Conservation (phyloP, 2,797 vertebrate species). For the Rhabdomys pumilio region DNA sequence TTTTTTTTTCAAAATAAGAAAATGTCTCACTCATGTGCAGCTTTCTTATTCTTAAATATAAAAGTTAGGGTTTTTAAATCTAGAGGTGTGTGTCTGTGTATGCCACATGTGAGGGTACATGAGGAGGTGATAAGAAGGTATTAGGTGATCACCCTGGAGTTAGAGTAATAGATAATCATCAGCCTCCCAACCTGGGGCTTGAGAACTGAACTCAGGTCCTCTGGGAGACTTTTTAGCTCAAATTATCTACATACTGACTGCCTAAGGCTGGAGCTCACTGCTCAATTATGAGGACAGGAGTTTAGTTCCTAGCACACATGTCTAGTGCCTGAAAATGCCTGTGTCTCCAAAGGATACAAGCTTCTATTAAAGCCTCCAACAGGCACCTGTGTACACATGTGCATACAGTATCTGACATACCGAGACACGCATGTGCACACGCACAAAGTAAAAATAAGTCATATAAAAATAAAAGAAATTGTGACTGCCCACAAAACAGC, state of each 20-base stretch:
- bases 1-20: neutral
- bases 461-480: neutral
- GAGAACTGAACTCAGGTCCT: neutral
- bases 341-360: neutral
- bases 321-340: neutral
- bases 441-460: neutral
- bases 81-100: neutral
- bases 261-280: neutral
- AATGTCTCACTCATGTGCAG: neutral
- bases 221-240: neutral
- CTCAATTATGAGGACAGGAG: neutral
- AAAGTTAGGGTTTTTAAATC: neutral
- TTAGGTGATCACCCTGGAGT: neutral
- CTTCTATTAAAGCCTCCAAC: neutral
- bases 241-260: neutral
- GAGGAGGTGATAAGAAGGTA: neutral
- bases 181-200: neutral
- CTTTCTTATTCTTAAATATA: neutral
- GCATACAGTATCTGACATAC: neutral
- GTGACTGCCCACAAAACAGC: neutral
- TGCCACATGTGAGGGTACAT: neutral
- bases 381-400: neutral
- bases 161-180: neutral
- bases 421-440: neutral
- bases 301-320: neutral